phyloP scores from a whole-genome alignment of 1,140 invertebrate species.

The Bombus waltoni region DNA sequence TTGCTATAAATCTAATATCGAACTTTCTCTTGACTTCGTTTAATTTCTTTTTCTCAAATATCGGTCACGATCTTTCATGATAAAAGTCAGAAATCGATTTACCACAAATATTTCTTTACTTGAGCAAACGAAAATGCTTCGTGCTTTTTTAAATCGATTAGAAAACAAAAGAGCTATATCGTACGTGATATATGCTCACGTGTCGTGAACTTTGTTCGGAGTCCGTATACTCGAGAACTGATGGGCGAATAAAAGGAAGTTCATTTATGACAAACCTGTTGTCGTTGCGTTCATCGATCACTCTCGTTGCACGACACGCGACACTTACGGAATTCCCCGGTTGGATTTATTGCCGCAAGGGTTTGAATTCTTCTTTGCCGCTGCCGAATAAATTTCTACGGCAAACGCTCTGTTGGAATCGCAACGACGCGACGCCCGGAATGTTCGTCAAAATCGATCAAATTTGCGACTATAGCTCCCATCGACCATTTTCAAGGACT shows the following conservation, averaged over 20 bases:
- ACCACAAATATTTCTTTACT: too few relatives aligned
- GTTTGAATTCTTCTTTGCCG: conserved; percentile 57
- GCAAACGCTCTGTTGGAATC: conserved; percentile 28
- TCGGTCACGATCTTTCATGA: too few relatives aligned
- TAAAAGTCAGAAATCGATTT: too few relatives aligned
- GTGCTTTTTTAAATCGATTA: conserved; percentile 3
- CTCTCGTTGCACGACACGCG: conserved; percentile 44
- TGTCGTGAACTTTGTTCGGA: background rate
- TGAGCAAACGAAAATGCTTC: too few relatives aligned
- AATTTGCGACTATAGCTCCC: conserved; percentile 3
- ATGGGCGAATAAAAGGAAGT: conserved; percentile 18
- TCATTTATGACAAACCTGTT: conserved; percentile 63
- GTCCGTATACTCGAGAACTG: background rate
- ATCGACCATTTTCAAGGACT: background rate
- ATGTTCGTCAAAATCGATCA: conserved; percentile 34
- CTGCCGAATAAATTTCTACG: conserved; percentile 32
- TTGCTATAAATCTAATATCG: background rate
- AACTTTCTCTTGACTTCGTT: background rate
- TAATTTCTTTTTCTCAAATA: too few relatives aligned
- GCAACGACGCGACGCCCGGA: conserved; percentile 31
- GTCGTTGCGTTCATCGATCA: conserved; percentile 64
- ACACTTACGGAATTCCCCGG: conserved; percentile 61
- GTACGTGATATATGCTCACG: too few relatives aligned
- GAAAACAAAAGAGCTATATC: conserved; percentile 2
- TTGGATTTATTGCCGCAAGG: conserved; percentile 57